Base-by-base conservation (phyloP, 1,140 invertebrate genomes). In the Euglossa dilemma region DNA sequence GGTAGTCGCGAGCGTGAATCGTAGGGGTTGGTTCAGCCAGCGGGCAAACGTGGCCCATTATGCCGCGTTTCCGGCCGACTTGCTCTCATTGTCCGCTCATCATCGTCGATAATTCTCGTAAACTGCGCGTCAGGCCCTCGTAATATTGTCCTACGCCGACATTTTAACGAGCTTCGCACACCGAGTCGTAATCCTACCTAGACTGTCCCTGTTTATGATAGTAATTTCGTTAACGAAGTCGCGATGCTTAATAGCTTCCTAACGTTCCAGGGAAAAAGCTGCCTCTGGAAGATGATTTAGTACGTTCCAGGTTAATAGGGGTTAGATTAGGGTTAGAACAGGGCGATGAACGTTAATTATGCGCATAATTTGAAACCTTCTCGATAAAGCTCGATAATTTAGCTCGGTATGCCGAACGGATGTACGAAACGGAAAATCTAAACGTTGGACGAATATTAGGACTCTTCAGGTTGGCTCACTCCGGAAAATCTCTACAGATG, bases 31-130 rank as follows among this genome's bases (percentile, higher is more conserved):
- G 18, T 54, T 78, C 23, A 54, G 56, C 77, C 64, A 84, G n/a
- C 56, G 86, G 74, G 64, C 84, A 88, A 88, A 80, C 74, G 87
- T 85, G 79, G 66, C 73, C 80, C 78, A 88, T 88, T 86, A 87
- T 71, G 52, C 86, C 80, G 28, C 54, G 80, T 83, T 88, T 85
- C 79, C 83, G 83, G 74, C 25, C 64, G 73, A 72, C 72, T 81
- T 76, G 52, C 25, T 56, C 84, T 64, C 66, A 76, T 85, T 83
- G 79, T 83, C 67, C 70, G 71, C 82, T 85, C 87, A 87, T 90
- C 85, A 89, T 91, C 77, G 86, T 85, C 71, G 83, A 90, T 89
- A 91, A 90, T 90, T 90, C 81, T 75, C 56, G 47, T 76, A 66
- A 83, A 75, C 63, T 25, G 50, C 50, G 54, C n/a, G 25, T 20